Evolutionary conservation across 2,888 invertebrate genomes (phyloP), one percentile per base, ranked within the genome.

Genomic region (Eristalinus aeneus): DNA sequence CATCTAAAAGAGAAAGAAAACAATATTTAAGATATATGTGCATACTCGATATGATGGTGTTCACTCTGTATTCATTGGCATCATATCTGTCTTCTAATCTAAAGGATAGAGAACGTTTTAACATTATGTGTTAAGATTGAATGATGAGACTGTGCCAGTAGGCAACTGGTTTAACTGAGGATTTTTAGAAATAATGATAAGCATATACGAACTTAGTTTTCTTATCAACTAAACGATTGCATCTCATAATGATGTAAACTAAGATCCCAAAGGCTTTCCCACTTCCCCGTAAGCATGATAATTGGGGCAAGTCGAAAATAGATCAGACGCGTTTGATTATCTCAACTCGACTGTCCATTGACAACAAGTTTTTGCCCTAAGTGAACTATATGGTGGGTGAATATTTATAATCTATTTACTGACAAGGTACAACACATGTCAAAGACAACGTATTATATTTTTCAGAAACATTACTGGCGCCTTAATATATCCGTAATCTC

Each of bases 1-100:
- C 94, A 94, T 94, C 92, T 92, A 63, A 0, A 75, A 22, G 9
- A 23, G 22, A 64, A 11, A 31, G 31, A 36, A 64, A 16, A 58
- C 5, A 31, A 10, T 20, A 27, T 23, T 22, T 53, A n/a, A 6
- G 16, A 23, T 12, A 20, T 20, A 11, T 27, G 27, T 27, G 2
- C 22, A 39, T 2, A 69, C 10, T 32, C 12, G 3, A 34, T 16
- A 56, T 22, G 4, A 3, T 39, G 2, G 4, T 46, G 16, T 10
- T 58, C 46, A 68, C 61, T 68, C 68, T 68, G 23, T 68, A 76
- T 61, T 10, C 46, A n/a, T 56, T 20, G 36, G 39, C 56, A 67
- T 60, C 73, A 4, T 85, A 72, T 20, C 39, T 63, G 31, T 81
- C 85, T 68, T 86, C 86, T 9, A 86, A 58, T 11, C 86, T 81